Conservation (phyloP, 1,140 invertebrate genomes). For the Cydia fagiglandana region DNA sequence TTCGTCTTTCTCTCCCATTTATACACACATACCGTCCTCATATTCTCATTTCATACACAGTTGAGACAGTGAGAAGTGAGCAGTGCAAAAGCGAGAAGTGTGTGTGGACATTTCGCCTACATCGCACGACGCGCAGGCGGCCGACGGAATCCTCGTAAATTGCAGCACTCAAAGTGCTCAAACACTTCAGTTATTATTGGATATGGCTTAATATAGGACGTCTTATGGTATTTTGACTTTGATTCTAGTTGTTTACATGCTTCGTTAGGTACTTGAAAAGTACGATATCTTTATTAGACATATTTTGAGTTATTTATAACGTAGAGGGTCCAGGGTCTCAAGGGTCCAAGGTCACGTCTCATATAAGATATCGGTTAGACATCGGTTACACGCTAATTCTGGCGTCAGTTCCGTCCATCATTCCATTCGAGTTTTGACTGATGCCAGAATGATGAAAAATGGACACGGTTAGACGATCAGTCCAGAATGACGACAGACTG, state of each 20-base stretch:
- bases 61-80: background rate
- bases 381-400: too few species aligned
- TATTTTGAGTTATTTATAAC: background rate
- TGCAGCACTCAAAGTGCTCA: slow-evolving; percentile 36
- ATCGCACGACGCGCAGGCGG: background rate
- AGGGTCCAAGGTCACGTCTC: background rate
- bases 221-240: slow-evolving; percentile 31
- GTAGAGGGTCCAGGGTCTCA: too few species aligned
- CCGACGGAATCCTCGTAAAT: slow-evolving; percentile 38
- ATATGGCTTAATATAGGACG: slow-evolving; percentile 38
- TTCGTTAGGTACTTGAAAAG: background rate
- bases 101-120: slow-evolving; percentile 18
- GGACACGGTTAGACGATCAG: too few species aligned
- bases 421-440: too few species aligned
- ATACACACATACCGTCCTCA: background rate
- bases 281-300: background rate
- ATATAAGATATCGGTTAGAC: too few species aligned
- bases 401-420: too few species aligned
- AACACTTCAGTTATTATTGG: slow-evolving; percentile 51
- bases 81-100: background rate
- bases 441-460: too few species aligned
- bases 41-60: background rate
- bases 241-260: slow-evolving; percentile 4
- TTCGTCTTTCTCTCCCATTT: too few species aligned
- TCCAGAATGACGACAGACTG: too few species aligned